A percentile compares a stretch with the other conserved stretches of the same genome.
These are phyloP conservation scores for Sterna hirundo DNA, from an alignment of 2,113 vertebrate species.

Conservation along the genomic window DNA sequence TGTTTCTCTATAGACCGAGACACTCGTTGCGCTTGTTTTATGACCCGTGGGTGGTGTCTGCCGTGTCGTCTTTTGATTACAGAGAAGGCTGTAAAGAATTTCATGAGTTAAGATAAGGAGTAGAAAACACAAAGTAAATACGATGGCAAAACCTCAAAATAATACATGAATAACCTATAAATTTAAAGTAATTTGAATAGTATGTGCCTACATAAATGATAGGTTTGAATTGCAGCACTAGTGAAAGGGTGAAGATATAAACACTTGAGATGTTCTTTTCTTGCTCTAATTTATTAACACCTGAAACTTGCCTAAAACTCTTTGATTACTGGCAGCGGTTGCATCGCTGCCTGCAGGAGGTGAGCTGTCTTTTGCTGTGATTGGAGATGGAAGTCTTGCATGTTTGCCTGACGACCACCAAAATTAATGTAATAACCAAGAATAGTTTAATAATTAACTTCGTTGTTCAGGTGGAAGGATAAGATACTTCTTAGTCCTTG, in stretches of 20 bases:
- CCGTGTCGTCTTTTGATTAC: too few species aligned
- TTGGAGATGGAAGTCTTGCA: background rate
- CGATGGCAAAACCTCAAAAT: accelerated
- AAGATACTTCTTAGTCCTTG: background rate
- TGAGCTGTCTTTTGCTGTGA: background rate
- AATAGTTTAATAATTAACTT: background rate
- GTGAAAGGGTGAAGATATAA: background rate
- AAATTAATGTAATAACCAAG: background rate
- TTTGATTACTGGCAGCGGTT: too few species aligned
- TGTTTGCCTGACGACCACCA: background rate
- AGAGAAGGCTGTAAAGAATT: background rate
- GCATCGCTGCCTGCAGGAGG: background rate
- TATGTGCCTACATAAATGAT: background rate
- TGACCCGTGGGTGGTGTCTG: background rate
- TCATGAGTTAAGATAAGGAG: background rate
- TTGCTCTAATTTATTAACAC: background rate
- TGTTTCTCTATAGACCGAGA: background rate
- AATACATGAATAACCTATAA: background rate
- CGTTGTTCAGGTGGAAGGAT: background rate
- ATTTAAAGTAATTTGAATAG: background rate
- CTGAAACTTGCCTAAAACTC: background rate
- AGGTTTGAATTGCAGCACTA: background rate
- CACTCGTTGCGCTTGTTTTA: background rate
- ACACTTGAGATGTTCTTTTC: background rate
- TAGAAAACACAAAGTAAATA: background rate